Conservation (phyloP, 1,140 invertebrate genomes). For the Mactra quadrangularis region DNA sequence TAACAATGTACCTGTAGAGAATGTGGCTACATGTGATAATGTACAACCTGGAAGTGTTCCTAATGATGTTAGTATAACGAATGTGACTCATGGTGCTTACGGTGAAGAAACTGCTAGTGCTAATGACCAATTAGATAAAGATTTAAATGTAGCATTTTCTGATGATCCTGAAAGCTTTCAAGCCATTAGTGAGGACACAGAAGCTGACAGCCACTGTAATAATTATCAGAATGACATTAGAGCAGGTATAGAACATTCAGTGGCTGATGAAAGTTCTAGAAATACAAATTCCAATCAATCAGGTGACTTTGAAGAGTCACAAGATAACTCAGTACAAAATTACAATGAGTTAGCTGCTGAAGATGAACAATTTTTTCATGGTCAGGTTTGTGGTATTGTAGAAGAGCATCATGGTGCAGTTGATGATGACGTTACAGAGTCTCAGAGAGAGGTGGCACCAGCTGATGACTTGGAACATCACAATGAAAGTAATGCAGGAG, state of each 20-base stretch:
- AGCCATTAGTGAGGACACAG: not conserved
- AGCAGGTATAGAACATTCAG: not conserved
- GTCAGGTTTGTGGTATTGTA: not conserved
- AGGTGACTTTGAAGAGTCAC: not conserved
- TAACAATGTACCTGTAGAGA: not conserved
- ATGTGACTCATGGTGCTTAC: not conserved
- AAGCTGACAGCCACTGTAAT: not conserved
- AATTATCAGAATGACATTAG: constrained; percentile 27
- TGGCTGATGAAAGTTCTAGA: not conserved
- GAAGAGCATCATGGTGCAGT: not conserved
- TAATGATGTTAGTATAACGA: not conserved
- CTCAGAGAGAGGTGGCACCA: constrained; percentile 31
- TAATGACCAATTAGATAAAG: not conserved
- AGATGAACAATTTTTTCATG: constrained; percentile 53
- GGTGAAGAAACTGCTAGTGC: not conserved
- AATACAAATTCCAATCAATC: constrained; percentile 17
- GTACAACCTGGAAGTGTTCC: no score
- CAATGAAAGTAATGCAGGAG: not conserved
- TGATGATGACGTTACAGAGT: not conserved
- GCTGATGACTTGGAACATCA: not conserved
- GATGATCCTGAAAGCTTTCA: constrained; percentile 22
- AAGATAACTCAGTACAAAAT: not conserved
- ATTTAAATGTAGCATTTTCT: not conserved
- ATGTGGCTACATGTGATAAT: not conserved
- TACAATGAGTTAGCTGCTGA: constrained; percentile 49